Conservation (phyloP, 2,888 invertebrate genomes). For the Bembecia ichneumoniformis region DNA sequence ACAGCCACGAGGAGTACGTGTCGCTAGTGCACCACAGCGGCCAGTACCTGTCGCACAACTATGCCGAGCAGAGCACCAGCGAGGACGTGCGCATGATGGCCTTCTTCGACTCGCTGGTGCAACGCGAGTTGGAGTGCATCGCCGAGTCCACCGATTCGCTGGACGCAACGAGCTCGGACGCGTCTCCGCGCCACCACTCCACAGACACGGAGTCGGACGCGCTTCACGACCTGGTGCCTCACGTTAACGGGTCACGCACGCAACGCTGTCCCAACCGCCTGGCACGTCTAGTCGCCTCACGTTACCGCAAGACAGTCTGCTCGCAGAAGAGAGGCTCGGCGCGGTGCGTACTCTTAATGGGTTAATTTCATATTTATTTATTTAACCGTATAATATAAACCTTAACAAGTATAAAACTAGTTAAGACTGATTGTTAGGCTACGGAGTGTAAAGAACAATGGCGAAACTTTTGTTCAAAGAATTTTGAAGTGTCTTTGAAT, state of each 20-base stretch:
- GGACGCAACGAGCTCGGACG: slow-evolving; percentile 41
- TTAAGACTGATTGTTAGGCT: too few species aligned
- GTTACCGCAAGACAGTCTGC: slow-evolving; percentile 76
- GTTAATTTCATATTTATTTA: too few species aligned
- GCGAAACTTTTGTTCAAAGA: too few species aligned
- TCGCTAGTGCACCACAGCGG: slow-evolving; percentile 85
- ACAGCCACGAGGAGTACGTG: slow-evolving; percentile 86
- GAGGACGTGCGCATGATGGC: slow-evolving; percentile 98
- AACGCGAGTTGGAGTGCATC: slow-evolving; percentile 89
- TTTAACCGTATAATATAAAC: too few species aligned
- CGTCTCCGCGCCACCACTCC: slow-evolving; percentile 28
- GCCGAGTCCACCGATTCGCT: slow-evolving; percentile 69
- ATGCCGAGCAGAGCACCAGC: slow-evolving; percentile 86
- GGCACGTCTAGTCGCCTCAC: slow-evolving; percentile 80
- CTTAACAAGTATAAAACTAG: too few species aligned
- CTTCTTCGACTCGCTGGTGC: slow-evolving; percentile 94
- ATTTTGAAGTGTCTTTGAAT: too few species aligned
- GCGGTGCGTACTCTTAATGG: too few species aligned
- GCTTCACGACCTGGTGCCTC: slow-evolving; percentile 42
- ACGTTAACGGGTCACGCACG: slow-evolving; percentile 48
- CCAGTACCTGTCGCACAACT: slow-evolving; percentile 88
- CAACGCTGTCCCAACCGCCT: slow-evolving; percentile 77
- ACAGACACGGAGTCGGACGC: slow-evolving; percentile 50
- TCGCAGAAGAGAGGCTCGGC: slow-evolving; percentile 71
- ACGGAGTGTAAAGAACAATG: too few species aligned